Percentiles rank a stretch among this genome's conserved stretches.
These are phyloP conservation scores for Rhabdomys pumilio DNA, from an alignment of 2,797 vertebrate genomes.

Conservation along the genomic window DNA sequence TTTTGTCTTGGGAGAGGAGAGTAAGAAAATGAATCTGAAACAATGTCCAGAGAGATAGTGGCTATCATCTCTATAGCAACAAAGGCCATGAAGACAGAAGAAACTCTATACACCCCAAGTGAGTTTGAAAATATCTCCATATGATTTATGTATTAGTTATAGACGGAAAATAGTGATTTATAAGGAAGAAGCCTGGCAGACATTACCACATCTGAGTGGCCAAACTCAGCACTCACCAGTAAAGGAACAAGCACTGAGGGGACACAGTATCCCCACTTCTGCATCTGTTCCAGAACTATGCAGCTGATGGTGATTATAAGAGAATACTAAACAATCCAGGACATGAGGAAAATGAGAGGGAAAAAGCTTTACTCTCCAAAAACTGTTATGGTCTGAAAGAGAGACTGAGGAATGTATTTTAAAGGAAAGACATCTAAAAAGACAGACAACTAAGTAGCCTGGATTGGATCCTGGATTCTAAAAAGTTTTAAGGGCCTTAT, in stretches of 20 bases:
- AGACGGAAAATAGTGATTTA: not conserved
- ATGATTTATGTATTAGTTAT: not conserved
- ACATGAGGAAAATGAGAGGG: not conserved
- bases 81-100: not conserved
- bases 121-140: not conserved
- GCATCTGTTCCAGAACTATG: not conserved
- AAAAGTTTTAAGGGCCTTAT: not conserved
- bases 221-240: not conserved
- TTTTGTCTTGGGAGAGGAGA: not conserved
- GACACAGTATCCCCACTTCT: not conserved
- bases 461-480: not conserved
- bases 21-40: not conserved
- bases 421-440: constrained; percentile 28
- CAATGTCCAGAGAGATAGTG: not conserved
- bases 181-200: not conserved
- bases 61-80: not conserved
- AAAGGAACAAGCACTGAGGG: not conserved
- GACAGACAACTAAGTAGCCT: not conserved
- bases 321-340: not conserved
- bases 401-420: not conserved
- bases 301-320: not conserved
- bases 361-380: not conserved
- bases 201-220: not conserved
- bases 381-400: not conserved
- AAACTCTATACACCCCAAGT: not conserved